Conservation (phyloP, 2,113 vertebrate genomes). For the Corythaixoides concolor region DNA sequence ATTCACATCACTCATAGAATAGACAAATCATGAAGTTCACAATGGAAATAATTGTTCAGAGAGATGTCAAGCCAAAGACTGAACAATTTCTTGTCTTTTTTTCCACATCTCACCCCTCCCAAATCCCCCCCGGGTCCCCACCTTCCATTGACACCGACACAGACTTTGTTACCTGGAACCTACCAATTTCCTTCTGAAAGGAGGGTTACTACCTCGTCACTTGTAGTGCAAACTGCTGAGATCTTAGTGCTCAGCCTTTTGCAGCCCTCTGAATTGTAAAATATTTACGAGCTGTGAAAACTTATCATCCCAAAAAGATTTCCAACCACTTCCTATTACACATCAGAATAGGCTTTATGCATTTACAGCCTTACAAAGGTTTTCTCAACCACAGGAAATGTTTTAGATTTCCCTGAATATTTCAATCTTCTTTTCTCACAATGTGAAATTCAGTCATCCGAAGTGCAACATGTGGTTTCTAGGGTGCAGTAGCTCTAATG, state of each 20-base stretch:
- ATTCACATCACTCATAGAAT: neutral
- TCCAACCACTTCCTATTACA: neutral
- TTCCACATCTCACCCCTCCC: too few relatives aligned
- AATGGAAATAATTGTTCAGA: neutral
- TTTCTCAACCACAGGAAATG: neutral
- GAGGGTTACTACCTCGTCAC: neutral
- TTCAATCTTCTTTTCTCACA: neutral
- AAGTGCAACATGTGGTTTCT: neutral
- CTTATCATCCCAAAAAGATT: neutral
- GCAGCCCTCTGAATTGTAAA: neutral
- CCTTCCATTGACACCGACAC: neutral
- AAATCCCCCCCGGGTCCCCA: too few relatives aligned
- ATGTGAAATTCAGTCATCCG: neutral
- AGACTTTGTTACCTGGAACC: neutral
- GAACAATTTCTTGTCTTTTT: neutral
- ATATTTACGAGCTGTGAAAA: neutral
- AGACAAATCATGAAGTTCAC: neutral
- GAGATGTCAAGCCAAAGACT: neutral
- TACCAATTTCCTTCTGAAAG: neutral
- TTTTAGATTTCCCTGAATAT: neutral
- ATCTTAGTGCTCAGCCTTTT: neutral
- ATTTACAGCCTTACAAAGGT: neutral
- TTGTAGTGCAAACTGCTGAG: neutral
- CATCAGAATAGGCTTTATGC: neutral
- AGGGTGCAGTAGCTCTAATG: neutral